These are phyloP conservation scores for Quadriops clusia DNA, from an alignment of 2,888 invertebrate species.

Conservation along the genomic window DNA sequence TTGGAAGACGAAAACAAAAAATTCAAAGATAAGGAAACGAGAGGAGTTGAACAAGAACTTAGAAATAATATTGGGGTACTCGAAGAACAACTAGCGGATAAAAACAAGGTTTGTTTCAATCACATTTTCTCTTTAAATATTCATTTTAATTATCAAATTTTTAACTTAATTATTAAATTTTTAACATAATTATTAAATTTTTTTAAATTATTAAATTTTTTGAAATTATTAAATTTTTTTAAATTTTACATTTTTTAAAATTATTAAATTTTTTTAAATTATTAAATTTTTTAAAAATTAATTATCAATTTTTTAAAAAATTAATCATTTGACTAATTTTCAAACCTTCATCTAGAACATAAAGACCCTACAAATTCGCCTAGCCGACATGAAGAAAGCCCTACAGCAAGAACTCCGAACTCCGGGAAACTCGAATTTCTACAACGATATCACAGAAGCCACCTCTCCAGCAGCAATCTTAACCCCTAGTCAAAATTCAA, in stretches of 20 bases:
- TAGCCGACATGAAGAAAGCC: slow-evolving; percentile 85
- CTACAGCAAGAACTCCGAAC: slow-evolving; percentile 70
- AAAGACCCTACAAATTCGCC: slow-evolving; percentile 74
- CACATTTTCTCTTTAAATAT: too few relatives aligned
- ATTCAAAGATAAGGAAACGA: slow-evolving; percentile 31
- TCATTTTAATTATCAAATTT: slow-evolving; percentile 1
- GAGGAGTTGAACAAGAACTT: slow-evolving; percentile 39
- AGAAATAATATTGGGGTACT: slow-evolving; percentile 41
- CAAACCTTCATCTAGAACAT: too few relatives aligned
- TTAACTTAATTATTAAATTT: slow-evolving; percentile 1
- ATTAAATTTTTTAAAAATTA: too few relatives aligned
- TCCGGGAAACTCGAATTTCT: slow-evolving; percentile 37
- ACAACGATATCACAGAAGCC: slow-evolving; percentile 41
- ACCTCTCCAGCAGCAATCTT: slow-evolving; percentile 46
- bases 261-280: slow-evolving; percentile 1
- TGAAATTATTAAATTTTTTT: background rate
- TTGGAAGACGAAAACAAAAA: slow-evolving; percentile 40
- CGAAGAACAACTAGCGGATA: slow-evolving; percentile 51
- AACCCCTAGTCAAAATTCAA: slow-evolving; percentile 46
- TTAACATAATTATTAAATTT: background rate
- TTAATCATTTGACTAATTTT: too few relatives aligned
- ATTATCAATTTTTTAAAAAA: too few relatives aligned
- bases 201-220: background rate
- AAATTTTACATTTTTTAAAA: too few relatives aligned
- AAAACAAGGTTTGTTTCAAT: slow-evolving; percentile 50